These are phyloP conservation scores for Turritopsis rubra DNA, from an alignment of 30 jellyfish, hydroid and myxozoan genomes.

Conservation along the genomic window DNA sequence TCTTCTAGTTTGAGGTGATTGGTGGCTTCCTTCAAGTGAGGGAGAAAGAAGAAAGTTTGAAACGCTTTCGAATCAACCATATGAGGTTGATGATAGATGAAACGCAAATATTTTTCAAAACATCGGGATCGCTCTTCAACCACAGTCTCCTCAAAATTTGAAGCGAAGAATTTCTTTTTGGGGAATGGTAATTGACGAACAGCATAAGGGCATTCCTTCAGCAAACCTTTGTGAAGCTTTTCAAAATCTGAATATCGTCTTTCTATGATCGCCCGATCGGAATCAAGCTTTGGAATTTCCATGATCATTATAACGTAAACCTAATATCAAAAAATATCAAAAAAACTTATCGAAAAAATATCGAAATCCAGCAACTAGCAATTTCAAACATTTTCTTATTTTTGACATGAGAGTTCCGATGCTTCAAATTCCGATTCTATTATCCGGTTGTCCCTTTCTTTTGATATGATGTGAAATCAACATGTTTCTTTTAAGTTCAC, in stretches of 20 bases:
- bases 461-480: too few relatives aligned
- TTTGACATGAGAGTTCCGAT: too few relatives aligned
- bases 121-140: conserved; percentile 65
- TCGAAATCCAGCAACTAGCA: too few relatives aligned
- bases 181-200: conserved; percentile 55
- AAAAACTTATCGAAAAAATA: too few relatives aligned
- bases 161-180: conserved; percentile 60
- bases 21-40: conserved; percentile 68
- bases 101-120: conserved; percentile 72
- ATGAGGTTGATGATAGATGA: conserved; percentile 70
- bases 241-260: conserved; percentile 71
- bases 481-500: too few relatives aligned
- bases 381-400: too few relatives aligned
- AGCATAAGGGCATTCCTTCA: conserved; percentile 69
- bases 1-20: conserved; percentile 59
- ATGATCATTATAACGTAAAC: conserved; percentile 55
- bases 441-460: too few relatives aligned
- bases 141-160: conserved; percentile 29
- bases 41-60: conserved; percentile 58
- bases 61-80: conserved; percentile 64
- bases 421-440: too few relatives aligned
- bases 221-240: conserved; percentile 58
- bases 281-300: conserved; percentile 79
- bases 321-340: conserved; percentile 28
- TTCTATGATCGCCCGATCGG: conserved; percentile 77